Conservation (phyloP, 2,113 vertebrate species). For the Chrysochloris asiatica region DNA sequence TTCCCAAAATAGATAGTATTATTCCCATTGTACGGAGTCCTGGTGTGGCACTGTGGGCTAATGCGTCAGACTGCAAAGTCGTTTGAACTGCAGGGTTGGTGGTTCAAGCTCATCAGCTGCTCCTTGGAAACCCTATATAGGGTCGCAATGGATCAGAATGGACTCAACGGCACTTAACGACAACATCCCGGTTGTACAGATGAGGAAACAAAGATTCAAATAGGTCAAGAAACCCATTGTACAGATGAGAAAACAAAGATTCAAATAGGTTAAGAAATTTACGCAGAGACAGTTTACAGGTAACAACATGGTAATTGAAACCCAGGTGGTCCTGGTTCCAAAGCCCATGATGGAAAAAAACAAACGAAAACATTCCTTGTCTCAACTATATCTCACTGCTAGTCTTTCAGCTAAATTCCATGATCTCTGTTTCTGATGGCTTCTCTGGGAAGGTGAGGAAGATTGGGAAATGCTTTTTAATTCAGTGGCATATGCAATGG, state of each 20-base stretch:
- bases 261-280: constrained; percentile 37
- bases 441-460: background rate
- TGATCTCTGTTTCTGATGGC: constrained; percentile 39
- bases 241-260: constrained; percentile 22
- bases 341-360: background rate
- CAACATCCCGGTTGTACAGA: too few relatives aligned
- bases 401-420: constrained; percentile 23
- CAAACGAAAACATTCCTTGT: background rate
- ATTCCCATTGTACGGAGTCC: background rate
- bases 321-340: background rate
- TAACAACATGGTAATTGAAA: background rate
- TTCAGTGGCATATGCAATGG: background rate
- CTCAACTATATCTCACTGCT: background rate
- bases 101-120: too few relatives aligned
- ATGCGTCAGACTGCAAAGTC: too few relatives aligned
- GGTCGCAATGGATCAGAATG: too few relatives aligned
- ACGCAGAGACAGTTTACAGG: background rate
- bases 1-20: background rate
- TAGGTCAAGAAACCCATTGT: constrained; percentile 51
- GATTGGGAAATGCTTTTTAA: constrained; percentile 43
- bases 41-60: too few relatives aligned
- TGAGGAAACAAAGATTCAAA: background rate
- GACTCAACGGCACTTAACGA: too few relatives aligned
- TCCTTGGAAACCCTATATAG: too few relatives aligned
- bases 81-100: too few relatives aligned